Conservation (phyloP, 1,140 invertebrate genomes). For the Drosophila simulans region DNA sequence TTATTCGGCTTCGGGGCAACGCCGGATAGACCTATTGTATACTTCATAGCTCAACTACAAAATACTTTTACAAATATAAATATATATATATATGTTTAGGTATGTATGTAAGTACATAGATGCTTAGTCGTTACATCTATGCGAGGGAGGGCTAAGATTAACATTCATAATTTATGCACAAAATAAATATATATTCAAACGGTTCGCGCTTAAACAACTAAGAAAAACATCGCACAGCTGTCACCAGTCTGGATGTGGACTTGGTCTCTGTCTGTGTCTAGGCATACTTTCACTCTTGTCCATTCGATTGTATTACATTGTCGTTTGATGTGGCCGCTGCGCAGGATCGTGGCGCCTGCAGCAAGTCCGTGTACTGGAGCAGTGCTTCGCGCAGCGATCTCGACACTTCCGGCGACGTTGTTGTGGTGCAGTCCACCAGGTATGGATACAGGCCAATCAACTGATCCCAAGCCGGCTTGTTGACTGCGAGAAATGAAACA, state of each 20-base stretch:
- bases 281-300: constrained; percentile 68
- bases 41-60: constrained; percentile 59
- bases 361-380: constrained; percentile 94
- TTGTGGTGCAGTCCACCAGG: constrained; percentile 94
- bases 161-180: constrained; percentile 70
- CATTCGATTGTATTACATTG: constrained; percentile 77
- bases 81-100: constrained; percentile 33
- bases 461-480: constrained; percentile 95
- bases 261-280: constrained; percentile 12
- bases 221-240: constrained; percentile 50
- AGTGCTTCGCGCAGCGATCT: constrained; percentile 93
- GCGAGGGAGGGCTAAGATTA: constrained; percentile 40
- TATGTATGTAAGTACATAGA: constrained; percentile 43
- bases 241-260: constrained; percentile 2
- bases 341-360: constrained; percentile 88
- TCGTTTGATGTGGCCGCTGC: constrained; percentile 34
- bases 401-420: constrained; percentile 90
- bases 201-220: constrained; percentile 65
- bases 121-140: constrained; percentile 36
- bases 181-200: constrained; percentile 74
- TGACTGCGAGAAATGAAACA: constrained; percentile 86
- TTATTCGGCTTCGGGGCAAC: constrained; percentile 14
- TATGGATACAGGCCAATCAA: constrained; percentile 95
- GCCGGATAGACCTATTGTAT: constrained; percentile 6
- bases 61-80: constrained; percentile 63